phyloP scores from a whole-genome alignment of 2,888 invertebrate species.

The Drosophila neonasuta region DNA sequence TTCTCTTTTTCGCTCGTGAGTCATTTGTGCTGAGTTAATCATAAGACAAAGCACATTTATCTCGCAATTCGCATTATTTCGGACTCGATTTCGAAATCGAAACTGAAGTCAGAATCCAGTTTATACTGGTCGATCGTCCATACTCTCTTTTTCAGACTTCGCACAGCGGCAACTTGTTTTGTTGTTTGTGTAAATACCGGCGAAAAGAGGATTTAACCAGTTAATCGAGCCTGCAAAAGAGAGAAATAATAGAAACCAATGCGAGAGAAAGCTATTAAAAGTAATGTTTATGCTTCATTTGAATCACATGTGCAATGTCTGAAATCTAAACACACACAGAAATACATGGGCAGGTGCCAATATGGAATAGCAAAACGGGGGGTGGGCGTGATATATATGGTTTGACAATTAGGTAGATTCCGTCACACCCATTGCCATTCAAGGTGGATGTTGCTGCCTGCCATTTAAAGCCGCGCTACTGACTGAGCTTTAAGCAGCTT shows the following conservation, averaged over 20 bases:
- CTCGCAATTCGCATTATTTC: constrained; percentile 14
- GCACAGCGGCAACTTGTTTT: constrained; percentile 24
- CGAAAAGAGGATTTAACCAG: constrained; percentile 19
- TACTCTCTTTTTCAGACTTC: constrained; percentile 26
- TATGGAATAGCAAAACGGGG: constrained; percentile 9
- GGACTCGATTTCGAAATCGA: background rate
- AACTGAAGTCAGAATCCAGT: constrained; percentile 22
- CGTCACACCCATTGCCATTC: constrained; percentile 25
- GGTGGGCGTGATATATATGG: constrained; percentile 47
- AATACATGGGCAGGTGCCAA: constrained; percentile 26
- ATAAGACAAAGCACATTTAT: constrained; percentile 4
- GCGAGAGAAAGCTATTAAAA: constrained; percentile 39
- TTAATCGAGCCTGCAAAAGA: constrained; percentile 12
- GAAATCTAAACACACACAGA: constrained; percentile 8
- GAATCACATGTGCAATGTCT: constrained; percentile 45
- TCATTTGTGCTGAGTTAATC: constrained; percentile 27
- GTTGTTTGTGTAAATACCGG: constrained; percentile 15
- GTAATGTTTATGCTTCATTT: constrained; percentile 50
- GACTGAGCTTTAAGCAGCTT: constrained; percentile 38
- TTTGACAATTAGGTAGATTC: constrained; percentile 27
- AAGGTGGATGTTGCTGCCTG: constrained; percentile 21
- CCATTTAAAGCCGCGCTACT: constrained; percentile 28
- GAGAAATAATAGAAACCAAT: background rate
- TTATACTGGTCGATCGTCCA: constrained; percentile 17
- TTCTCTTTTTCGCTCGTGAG: constrained; percentile 18